Evolutionary conservation across 2,797 vertebrate genomes (phyloP).

Genomic region (Falco naumanni): DNA sequence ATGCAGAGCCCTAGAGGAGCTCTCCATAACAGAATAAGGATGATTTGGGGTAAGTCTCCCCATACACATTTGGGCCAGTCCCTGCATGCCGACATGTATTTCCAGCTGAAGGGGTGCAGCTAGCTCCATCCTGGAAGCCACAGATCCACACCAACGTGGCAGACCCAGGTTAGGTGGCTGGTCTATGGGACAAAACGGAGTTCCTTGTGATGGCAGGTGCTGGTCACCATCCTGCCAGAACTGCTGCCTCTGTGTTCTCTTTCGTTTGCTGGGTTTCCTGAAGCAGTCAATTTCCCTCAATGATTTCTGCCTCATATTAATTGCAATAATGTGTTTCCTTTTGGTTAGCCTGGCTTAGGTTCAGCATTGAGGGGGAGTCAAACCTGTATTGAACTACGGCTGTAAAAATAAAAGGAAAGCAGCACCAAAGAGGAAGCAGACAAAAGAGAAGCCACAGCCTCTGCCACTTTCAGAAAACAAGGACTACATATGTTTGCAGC

Average conservation of each 20-base stretch:
- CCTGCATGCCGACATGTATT: neutral
- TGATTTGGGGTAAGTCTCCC: neutral
- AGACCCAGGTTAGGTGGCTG: neutral
- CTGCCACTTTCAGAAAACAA: neutral
- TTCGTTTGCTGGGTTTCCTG: neutral
- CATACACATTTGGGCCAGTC: neutral
- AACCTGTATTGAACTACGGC: neutral
- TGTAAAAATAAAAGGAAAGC: neutral
- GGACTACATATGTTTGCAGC: neutral
- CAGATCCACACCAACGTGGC: fast-evolving
- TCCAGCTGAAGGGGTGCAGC: neutral
- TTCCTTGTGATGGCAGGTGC: neutral
- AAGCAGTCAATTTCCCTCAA: neutral
- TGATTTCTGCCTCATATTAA: neutral
- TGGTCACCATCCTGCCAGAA: neutral
- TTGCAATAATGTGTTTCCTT: neutral
- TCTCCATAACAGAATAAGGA: neutral
- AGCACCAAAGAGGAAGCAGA: neutral
- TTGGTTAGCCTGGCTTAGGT: neutral
- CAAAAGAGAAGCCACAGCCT: neutral
- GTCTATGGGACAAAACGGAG: neutral
- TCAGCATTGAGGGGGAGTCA: neutral
- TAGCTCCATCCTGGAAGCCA: neutral
- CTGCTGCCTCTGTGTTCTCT: neutral
- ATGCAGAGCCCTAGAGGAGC: neutral